A percentile compares a stretch with the other conserved stretches of the same genome.
Conservation (phyloP, 2,888 invertebrate genomes). For the Ashinkailepas kermadecensis region DNA sequence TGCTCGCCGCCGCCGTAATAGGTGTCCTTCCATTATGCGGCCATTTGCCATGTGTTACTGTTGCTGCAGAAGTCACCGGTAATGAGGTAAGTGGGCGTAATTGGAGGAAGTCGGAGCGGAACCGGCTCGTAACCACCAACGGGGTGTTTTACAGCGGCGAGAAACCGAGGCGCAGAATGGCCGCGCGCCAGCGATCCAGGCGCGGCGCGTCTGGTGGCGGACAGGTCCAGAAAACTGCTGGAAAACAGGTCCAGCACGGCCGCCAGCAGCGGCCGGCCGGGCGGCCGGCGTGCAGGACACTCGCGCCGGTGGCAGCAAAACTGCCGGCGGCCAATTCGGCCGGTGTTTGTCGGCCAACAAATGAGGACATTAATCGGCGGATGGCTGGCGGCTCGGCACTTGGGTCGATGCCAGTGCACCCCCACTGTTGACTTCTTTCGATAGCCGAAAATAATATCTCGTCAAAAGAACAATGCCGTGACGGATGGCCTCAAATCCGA, state of each 20-base stretch:
- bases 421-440: slow-evolving; percentile 20
- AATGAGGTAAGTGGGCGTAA: neutral
- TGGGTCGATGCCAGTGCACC: neutral
- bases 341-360: neutral
- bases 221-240: no score
- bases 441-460: slow-evolving; percentile 11
- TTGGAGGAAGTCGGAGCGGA: neutral
- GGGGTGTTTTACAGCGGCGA: neutral
- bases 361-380: neutral
- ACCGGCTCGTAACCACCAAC: neutral
- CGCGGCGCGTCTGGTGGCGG: no score
- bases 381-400: neutral
- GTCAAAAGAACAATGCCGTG: neutral
- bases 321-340: no score
- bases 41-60: neutral
- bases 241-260: no score
- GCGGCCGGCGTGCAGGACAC: no score
- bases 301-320: no score
- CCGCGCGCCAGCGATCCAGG: no score
- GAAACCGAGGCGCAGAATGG: neutral
- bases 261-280: no score
- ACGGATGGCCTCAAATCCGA: neutral
- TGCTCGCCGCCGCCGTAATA: neutral
- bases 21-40: neutral
- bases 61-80: neutral